Evolutionary conservation across 2,797 vertebrate genomes (phyloP).

Genomic region (Varecia variegata): DNA sequence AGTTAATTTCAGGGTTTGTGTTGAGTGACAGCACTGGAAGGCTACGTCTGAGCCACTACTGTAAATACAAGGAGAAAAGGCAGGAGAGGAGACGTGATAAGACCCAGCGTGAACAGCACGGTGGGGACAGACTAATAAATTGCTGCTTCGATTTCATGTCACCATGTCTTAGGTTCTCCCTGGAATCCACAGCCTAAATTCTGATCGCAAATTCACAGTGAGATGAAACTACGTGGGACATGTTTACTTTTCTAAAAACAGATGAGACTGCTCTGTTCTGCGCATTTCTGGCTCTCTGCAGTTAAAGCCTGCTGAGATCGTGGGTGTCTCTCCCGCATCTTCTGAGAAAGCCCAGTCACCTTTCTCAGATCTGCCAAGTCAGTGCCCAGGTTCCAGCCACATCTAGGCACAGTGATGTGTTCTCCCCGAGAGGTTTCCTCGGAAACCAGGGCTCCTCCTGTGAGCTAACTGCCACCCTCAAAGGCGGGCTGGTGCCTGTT

Average conservation of each 20-base stretch:
- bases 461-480: neutral
- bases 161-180: neutral
- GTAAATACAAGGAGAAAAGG: neutral
- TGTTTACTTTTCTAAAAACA: neutral
- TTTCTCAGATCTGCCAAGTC: neutral
- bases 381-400: neutral
- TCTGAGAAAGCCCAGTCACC: neutral
- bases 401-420: rapidly evolving
- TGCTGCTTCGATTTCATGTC: neutral
- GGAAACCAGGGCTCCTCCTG: neutral
- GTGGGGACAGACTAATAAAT: neutral
- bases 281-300: neutral
- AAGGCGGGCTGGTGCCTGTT: neutral
- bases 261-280: rapidly evolving
- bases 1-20: neutral
- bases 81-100: neutral
- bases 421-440: neutral
- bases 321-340: rapidly evolving
- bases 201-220: neutral
- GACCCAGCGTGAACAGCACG: neutral
- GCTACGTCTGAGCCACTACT: neutral
- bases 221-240: neutral
- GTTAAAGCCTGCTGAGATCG: rapidly evolving
- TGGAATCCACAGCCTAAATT: neutral
- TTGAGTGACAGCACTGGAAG: neutral